Evolutionary conservation across 2,888 invertebrate genomes (phyloP), one percentile per base, ranked within the genome.

Genomic region (Ophraella communa): DNA sequence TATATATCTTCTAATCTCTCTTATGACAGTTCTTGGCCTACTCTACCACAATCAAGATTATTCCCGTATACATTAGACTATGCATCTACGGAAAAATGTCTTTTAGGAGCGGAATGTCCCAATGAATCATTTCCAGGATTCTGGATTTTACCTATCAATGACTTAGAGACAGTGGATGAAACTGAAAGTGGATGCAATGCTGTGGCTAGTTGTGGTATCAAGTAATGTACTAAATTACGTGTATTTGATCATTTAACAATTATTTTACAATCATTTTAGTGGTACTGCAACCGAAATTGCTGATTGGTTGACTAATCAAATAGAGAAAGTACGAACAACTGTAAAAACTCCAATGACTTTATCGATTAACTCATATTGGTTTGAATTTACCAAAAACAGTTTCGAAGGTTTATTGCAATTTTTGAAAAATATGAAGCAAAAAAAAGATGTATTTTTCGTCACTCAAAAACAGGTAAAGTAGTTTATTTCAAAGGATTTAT

Each of bases 41-140:
- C 88, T 0, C 78, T 80, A 18, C 70, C 70, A 0, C 69, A 82
- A 58, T 84, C 84, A 24, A 85, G 85, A 17, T 76, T 88, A 1
- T 91, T 88, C 87, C 91, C 91, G 0, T 91, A 91, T 78, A 90
- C 90, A 1, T 77, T 90, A 59, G 87, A 91, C 74, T 88, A 86
- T 70, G 76, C 77, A 0, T 84, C 85, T 0, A 83, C 68, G 14
- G 87, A 89, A 76, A 85, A 87, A 63, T 89, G 89, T 62, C 59
- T 67, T 27, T 73, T 79, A 5, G 82, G 86, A 11, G 83, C 81
- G 0, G 84, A 84, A 0, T 90, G 90, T 74, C 89, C 89, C 0
- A 81, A 78, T 1, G 84, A 85, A 0, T 81, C 86, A 0, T 83
- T 85, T 72, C 85, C 87, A 8, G 88, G 88, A 0, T 78, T 86